phyloP scores from a whole-genome alignment of 2,888 invertebrate genomes.

The Limnephilus auricula region DNA sequence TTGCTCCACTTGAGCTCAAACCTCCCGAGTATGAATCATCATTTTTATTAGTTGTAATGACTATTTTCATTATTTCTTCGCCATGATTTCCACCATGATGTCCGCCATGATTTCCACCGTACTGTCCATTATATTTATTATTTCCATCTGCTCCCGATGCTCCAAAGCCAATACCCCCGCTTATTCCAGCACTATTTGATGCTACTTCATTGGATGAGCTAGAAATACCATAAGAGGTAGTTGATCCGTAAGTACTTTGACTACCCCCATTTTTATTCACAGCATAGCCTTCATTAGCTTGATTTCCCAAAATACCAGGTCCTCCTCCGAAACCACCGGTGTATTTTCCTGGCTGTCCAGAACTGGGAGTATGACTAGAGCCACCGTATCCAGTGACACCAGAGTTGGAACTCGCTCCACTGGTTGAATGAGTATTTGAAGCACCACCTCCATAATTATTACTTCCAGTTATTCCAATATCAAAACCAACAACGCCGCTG shows the following conservation, averaged over 20 bases:
- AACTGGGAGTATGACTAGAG: not conserved
- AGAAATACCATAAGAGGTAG: not conserved
- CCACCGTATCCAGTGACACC: not conserved
- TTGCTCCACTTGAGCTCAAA: conserved; percentile 25
- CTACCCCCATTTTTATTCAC: conserved; percentile 12
- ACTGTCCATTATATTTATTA: not conserved
- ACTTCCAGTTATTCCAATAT: not conserved
- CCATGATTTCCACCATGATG: not conserved
- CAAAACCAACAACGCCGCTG: not conserved
- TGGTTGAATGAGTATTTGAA: not conserved
- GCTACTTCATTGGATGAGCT: not conserved
- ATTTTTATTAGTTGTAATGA: conserved; percentile 12
- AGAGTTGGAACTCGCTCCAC: not conserved
- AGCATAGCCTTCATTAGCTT: conserved; percentile 53
- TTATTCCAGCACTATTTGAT: not conserved
- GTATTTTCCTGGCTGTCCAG: conserved; percentile 49
- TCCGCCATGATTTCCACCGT: not conserved
- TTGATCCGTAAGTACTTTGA: not conserved
- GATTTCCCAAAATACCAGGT: conserved; percentile 51
- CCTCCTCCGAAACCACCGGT: conserved; percentile 59
- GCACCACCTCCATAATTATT: conserved; percentile 7
- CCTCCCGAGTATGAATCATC: not conserved
- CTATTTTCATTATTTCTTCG: not conserved
- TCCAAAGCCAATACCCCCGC: not conserved
- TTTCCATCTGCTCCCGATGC: not conserved